phyloP scores from a whole-genome alignment of 2,888 invertebrate species.

The Eugnorisma glareosa region DNA sequence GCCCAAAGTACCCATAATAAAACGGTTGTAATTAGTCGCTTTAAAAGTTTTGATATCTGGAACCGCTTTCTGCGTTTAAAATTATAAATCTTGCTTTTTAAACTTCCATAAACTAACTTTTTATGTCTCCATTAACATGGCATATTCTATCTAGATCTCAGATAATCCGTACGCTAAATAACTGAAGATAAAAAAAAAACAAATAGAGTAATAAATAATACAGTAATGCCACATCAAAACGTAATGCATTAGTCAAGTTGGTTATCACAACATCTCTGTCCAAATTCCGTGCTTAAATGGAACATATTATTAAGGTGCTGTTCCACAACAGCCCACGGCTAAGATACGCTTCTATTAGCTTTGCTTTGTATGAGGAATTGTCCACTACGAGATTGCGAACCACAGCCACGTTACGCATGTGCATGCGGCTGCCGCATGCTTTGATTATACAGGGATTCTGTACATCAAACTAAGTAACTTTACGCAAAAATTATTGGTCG shows the following conservation, averaged over 20 bases:
- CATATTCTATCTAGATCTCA: constrained; percentile 51
- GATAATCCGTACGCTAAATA: constrained; percentile 51
- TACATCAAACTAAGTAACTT: too few species aligned
- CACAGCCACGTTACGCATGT: not conserved
- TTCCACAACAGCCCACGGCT: not conserved
- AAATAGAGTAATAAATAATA: constrained; percentile 67
- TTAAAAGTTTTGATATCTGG: constrained; percentile 37
- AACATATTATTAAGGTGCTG: constrained; percentile 45
- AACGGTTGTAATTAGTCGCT: constrained; percentile 11
- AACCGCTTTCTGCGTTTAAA: constrained; percentile 1
- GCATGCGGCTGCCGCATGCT: too few species aligned
- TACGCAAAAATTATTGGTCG: too few species aligned
- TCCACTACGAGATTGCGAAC: too few species aligned
- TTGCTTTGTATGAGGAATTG: not conserved
- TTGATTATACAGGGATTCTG: too few species aligned
- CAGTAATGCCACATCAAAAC: constrained; percentile 61
- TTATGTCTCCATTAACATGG: constrained; percentile 42
- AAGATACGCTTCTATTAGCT: not conserved
- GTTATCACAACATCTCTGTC: constrained; percentile 76
- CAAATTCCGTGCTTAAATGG: constrained; percentile 74
- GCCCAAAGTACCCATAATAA: constrained; percentile 20
- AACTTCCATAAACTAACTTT: constrained; percentile 16
- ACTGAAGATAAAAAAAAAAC: constrained; percentile 30
- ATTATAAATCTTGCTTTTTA: constrained; percentile 32
- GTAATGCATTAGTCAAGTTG: constrained; percentile 76